Evolutionary conservation across 2,888 invertebrate genomes (phyloP), one percentile per base, ranked within the genome.

Genomic region (Tridacna gigas): DNA sequence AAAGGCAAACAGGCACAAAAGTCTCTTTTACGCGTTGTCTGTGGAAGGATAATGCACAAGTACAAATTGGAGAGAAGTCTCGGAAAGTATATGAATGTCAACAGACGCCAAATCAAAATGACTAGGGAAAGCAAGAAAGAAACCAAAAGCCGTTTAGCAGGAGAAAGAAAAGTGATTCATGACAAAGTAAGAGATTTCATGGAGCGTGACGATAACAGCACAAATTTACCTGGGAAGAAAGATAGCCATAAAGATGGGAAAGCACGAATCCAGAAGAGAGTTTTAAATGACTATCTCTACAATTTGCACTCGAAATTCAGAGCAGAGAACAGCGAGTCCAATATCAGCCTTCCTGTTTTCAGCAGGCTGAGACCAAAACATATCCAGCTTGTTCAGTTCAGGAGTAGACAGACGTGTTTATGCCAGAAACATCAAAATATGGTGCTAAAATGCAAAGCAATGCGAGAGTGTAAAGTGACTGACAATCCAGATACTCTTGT

Each of bases 391-490:
- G 60, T 71, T 0, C 69, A 63, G 25, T 84, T 84, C 71, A 51
- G 67, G 5, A 26, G 25, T 25, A 28, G 80, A 22, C 67, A 28
- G 45, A 84, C 77, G 7, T 80, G 84, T 47, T 26, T 84, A 4
- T 79, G 82, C 63, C 56, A 71, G 7, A 47, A 66, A 12, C 84
- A 84, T 20, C 80, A 84, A 45, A 82, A 81, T 56, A 56, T 82
- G 51, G 75, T 79, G 18, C 22, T 84, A 22, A 84, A 84, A 77
- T 20, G 81, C 5, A 79, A 76, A 61, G 60, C 84, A 20, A 47
- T 81, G 69, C n/a, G n/a, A n/a, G n/a, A n/a, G n/a, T n/a, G n/a
- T n/a, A n/a, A n/a, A n/a, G n/a, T n/a, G n/a, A 60, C 60, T 26
- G 25, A 12, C 15, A 74, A 74, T 28, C 74, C 61, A 15, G 61